These are phyloP conservation scores for Peromyscus nudipes DNA, from an alignment of 2,797 vertebrate species.

Conservation along the genomic window DNA sequence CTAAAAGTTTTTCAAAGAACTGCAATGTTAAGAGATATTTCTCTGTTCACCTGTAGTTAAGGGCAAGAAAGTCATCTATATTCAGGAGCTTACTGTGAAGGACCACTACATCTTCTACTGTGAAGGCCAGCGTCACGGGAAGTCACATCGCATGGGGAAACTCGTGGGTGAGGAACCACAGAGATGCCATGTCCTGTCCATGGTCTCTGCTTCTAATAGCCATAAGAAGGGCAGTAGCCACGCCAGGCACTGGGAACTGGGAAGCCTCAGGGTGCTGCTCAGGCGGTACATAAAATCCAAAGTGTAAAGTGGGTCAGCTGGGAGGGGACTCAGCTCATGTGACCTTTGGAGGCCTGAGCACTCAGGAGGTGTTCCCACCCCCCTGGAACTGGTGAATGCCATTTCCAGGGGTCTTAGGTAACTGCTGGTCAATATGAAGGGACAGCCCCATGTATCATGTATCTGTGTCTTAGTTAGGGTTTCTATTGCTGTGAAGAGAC, in stretches of 20 bases:
- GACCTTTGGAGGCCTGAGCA: background rate
- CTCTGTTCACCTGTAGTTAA: background rate
- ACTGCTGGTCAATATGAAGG: fast-evolving
- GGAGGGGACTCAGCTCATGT: too few relatives aligned
- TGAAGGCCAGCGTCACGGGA: fast-evolving
- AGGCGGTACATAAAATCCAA: too few relatives aligned
- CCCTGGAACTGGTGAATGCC: background rate
- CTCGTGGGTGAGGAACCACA: conserved; percentile 31
- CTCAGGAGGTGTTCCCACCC: background rate
- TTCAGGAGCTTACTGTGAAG: background rate
- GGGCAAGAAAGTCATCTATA: fast-evolving
- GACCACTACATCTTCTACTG: background rate
- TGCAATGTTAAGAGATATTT: fast-evolving
- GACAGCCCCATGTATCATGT: background rate
- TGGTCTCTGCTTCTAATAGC: background rate
- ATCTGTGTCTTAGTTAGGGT: background rate
- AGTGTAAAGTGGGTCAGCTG: too few relatives aligned
- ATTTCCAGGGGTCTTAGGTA: background rate
- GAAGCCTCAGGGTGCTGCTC: fast-evolving
- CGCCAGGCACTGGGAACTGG: fast-evolving
- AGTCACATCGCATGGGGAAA: fast-evolving
- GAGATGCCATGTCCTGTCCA: fast-evolving
- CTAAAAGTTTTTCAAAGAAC: fast-evolving
- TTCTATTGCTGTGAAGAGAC: background rate
- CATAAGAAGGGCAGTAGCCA: fast-evolving